phyloP scores from a whole-genome alignment of 2,888 invertebrate species.

The Microctonus aethiopoides region DNA sequence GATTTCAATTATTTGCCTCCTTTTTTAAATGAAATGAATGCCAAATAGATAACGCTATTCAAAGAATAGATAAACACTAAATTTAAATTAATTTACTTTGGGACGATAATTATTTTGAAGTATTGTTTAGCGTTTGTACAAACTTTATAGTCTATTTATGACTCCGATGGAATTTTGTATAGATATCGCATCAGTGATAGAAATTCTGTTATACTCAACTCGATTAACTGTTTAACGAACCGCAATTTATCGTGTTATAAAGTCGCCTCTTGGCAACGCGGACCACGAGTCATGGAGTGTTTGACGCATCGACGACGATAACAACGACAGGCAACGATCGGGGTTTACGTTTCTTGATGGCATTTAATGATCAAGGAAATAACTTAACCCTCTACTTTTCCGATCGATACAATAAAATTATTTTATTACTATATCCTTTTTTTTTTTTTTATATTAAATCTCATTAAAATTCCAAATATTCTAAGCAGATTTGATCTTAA shows the following conservation, averaged over 20 bases:
- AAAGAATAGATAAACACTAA: not conserved
- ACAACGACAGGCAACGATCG: not conserved
- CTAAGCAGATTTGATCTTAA: not conserved
- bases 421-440: no score
- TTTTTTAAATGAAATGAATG: not conserved
- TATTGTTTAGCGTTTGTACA: no score
- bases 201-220: constrained; percentile 48
- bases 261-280: constrained; percentile 44
- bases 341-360: constrained; percentile 1
- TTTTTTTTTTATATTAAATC: not conserved
- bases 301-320: constrained; percentile 20
- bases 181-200: constrained; percentile 49
- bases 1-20: not conserved
- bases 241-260: constrained; percentile 60
- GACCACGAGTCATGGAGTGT: constrained; percentile 26
- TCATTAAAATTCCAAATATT: not conserved
- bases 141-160: not conserved
- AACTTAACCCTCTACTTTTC: not conserved
- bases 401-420: not conserved
- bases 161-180: constrained; percentile 31
- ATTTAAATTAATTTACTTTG: not conserved
- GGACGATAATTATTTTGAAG: not conserved
- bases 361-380: constrained; percentile 18
- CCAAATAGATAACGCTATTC: not conserved
- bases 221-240: constrained; percentile 62